Evolutionary conservation across 2,797 vertebrate genomes (phyloP), one percentile per base, ranked within the genome.

Genomic region (Galago senegalensis): DNA sequence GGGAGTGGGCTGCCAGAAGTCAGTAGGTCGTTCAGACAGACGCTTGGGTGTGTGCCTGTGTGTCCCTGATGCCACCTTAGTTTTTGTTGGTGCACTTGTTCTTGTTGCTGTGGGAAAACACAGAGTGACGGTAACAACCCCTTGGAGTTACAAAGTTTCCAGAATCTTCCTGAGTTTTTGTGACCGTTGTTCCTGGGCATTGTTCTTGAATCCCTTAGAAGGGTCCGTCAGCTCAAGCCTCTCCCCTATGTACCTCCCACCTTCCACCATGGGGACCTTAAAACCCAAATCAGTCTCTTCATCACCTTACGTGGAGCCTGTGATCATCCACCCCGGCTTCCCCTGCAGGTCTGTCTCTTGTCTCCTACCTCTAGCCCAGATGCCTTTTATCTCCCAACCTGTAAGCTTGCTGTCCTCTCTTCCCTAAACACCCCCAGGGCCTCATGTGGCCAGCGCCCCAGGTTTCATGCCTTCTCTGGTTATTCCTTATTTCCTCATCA

Each of bases 401-500:
- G 13, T 53, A 43, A 73, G 29, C 27, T 67, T 6, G 25, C 63
- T 0, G 2, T 37, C 49, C 37, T 18, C 63, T 61, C 63, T 79
- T 61, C 40, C 40, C 61, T 9, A 56, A 72, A 11, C 13, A 31
- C 29, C 67, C 21, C 11, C 7, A 2, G 31, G 3, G 34, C 31
- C 27, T 21, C 25, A 0, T 1, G 1, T 4, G 63, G 23, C 70
- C 3, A 2, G 8, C 11, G 6, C 43, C 81, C 86, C 37, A 7
- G 46, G 69, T 34, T 40, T 60, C 40, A 0, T n/a, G 2, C 43
- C 58, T 23, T 29, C 17, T 12, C 73, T 5, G 20, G 37, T 56
- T 12, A 13, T 17, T 49, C 86, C 16, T 40, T 10, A 6, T 67
- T 87, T 73, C 20, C 53, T 73, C 43, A 0, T 43, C 82, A 34